phyloP scores from a whole-genome alignment of 2,113 vertebrate genomes.

The Piprites chloris region DNA sequence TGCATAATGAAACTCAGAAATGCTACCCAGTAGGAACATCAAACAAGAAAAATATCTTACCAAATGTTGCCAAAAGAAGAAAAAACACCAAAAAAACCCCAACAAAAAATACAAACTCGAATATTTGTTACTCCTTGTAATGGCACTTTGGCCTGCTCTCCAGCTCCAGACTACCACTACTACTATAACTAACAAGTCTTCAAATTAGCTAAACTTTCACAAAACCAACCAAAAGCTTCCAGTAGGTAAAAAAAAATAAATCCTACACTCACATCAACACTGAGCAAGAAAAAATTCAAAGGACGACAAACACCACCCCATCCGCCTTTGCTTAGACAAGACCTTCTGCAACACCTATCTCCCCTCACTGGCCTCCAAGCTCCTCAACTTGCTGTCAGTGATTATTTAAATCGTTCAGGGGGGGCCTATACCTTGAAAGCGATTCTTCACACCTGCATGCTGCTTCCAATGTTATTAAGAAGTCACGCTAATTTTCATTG shows the following conservation, averaged over 20 bases:
- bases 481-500: neutral
- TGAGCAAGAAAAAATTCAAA: neutral
- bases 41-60: neutral
- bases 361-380: neutral
- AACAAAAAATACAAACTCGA: neutral
- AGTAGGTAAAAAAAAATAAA: neutral
- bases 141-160: neutral
- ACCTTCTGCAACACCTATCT: rapidly evolving
- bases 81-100: rapidly evolving
- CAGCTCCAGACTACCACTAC: neutral
- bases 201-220: neutral
- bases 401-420: neutral
- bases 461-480: neutral
- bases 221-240: neutral
- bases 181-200: neutral
- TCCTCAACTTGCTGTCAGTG: neutral
- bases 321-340: neutral
- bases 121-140: neutral
- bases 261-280: rapidly evolving
- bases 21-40: neutral
- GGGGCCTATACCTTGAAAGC: neutral
- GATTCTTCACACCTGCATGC: neutral
- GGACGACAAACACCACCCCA: neutral
- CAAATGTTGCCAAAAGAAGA: neutral
- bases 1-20: neutral